A percentile compares a stretch with the other conserved stretches of the same genome.
These are phyloP conservation scores for Dendrolimus punctatus DNA, from an alignment of 1,140 invertebrate genomes.

Conservation along the genomic window DNA sequence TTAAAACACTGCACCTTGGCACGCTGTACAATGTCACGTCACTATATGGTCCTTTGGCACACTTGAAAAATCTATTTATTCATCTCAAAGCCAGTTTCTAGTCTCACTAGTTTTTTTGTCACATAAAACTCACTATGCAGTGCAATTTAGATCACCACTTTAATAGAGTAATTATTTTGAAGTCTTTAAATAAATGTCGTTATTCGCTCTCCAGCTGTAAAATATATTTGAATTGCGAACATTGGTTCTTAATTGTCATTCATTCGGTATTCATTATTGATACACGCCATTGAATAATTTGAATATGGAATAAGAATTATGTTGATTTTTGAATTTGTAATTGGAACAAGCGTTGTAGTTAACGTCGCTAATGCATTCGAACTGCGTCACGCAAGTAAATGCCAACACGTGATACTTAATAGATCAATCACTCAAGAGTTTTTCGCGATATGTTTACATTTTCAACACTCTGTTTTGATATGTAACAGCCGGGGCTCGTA, in stretches of 20 bases:
- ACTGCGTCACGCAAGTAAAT: not conserved
- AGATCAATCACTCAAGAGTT: conserved; percentile 3
- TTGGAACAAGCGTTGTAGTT: not conserved
- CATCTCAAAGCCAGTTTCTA: not conserved
- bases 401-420: conserved; percentile 3
- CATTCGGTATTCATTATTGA: too few relatives aligned
- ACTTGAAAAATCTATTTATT: conserved; percentile 1
- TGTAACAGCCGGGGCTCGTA: conserved; percentile 36
- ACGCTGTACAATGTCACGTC: conserved; percentile 10
- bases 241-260: too few relatives aligned
- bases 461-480: conserved; percentile 43
- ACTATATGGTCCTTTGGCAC: conserved; percentile 13
- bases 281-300: too few relatives aligned
- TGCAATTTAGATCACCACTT: too few relatives aligned
- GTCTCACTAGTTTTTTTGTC: too few relatives aligned
- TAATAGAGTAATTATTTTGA: too few relatives aligned
- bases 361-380: not conserved
- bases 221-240: too few relatives aligned
- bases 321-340: too few relatives aligned
- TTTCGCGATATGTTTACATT: conserved; percentile 32
- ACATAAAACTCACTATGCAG: too few relatives aligned
- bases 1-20: conserved; percentile 12
- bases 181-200: too few relatives aligned
- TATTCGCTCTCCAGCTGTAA: too few relatives aligned
- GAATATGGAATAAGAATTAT: too few relatives aligned